Evolutionary conservation across 2,113 vertebrate genomes (phyloP).

Genomic region (Irena cyanogastra): DNA sequence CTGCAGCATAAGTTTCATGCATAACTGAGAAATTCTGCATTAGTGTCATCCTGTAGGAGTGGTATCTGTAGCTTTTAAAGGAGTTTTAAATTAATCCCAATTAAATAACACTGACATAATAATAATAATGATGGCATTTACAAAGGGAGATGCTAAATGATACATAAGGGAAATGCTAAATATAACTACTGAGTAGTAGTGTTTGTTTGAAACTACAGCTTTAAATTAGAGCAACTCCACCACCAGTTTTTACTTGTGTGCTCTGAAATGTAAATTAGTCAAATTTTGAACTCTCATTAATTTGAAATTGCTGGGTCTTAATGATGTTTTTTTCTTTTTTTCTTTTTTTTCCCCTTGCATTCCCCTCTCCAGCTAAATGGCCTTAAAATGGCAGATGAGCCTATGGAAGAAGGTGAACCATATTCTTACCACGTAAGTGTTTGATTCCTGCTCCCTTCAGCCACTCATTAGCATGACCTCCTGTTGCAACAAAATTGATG

Average conservation of each 20-base stretch:
- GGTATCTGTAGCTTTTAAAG: background rate
- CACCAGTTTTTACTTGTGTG: background rate
- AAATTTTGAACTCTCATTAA: background rate
- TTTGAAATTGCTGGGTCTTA: background rate
- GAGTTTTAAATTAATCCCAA: background rate
- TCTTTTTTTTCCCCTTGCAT: background rate
- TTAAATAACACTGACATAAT: background rate
- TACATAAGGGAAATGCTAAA: conserved; percentile 17
- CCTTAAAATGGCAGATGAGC: conserved; percentile 93
- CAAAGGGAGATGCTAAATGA: background rate
- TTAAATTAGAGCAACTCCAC: background rate
- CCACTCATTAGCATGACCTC: background rate
- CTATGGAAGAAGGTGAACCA: conserved; percentile 93
- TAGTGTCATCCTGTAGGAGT: background rate
- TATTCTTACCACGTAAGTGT: conserved; percentile 88
- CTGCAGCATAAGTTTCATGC: background rate
- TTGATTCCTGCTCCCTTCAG: background rate
- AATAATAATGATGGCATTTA: background rate
- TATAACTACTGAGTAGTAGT: background rate
- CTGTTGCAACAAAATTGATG: background rate
- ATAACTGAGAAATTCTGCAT: background rate
- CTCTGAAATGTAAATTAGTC: background rate
- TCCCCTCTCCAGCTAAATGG: conserved; percentile 82
- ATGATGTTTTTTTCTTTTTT: background rate
- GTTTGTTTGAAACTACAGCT: conserved; percentile 1